A percentile compares a stretch with the other conserved stretches of the same genome.
phyloP scores from a whole-genome alignment of 2,797 vertebrate genomes.

The Chelmon rostratus region DNA sequence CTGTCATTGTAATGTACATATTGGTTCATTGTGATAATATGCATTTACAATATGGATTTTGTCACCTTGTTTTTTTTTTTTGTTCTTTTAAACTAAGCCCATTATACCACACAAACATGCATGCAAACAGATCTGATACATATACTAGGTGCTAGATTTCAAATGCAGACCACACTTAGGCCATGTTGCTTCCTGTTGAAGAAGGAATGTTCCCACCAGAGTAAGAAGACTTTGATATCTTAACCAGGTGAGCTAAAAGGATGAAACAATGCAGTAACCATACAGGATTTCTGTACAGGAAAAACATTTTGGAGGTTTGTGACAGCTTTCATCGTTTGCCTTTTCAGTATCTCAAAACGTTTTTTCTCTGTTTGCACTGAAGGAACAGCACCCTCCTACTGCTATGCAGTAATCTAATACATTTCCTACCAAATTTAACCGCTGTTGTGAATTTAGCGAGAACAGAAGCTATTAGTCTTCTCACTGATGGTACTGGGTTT shows the following conservation, averaged over 20 bases:
- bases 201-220: neutral
- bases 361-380: neutral
- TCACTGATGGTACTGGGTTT: neutral
- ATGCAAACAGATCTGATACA: conserved; percentile 1
- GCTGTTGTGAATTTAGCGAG: neutral
- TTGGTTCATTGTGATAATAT: conserved; percentile 60
- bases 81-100: conserved; percentile 2
- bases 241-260: neutral
- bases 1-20: conserved; percentile 71
- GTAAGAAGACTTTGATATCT: neutral
- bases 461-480: neutral
- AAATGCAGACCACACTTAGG: neutral
- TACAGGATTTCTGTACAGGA: neutral
- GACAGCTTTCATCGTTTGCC: neutral
- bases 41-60: conserved; percentile 53
- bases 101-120: neutral
- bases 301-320: neutral
- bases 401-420: neutral
- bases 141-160: conserved; percentile 2
- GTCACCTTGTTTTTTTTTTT: conserved; percentile 10
- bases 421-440: neutral
- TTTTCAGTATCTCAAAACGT: neutral
- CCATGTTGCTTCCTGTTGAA: neutral
- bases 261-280: neutral
- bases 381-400: neutral